phyloP scores from a whole-genome alignment of 2,113 vertebrate species.

The Perognathus longimembris region DNA sequence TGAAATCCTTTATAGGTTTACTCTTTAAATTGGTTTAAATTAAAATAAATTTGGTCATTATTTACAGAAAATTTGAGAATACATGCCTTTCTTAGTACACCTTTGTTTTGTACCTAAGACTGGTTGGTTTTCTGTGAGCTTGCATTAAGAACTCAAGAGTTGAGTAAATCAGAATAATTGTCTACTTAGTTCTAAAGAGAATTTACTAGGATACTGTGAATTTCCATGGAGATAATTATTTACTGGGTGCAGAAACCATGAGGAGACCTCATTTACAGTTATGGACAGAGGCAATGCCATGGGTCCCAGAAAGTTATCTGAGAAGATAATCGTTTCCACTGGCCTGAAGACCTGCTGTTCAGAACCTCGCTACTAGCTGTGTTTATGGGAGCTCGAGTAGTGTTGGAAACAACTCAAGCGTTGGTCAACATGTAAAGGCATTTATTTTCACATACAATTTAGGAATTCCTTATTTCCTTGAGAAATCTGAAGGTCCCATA shows the following conservation, averaged over 20 bases:
- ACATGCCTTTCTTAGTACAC: neutral
- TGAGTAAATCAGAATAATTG: neutral
- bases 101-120: neutral
- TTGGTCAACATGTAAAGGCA: neutral
- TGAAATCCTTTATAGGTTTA: neutral
- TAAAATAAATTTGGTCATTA: neutral
- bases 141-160: constrained; percentile 1
- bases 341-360: neutral
- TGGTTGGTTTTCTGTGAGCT: neutral
- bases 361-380: neutral
- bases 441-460: neutral
- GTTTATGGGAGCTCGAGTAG: neutral
- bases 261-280: neutral
- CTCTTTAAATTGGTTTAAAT: neutral
- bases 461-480: neutral
- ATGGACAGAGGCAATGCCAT: neutral
- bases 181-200: neutral
- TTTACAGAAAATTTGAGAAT: neutral
- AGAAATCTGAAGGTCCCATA: neutral
- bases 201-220: neutral
- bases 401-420: neutral
- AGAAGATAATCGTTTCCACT: neutral
- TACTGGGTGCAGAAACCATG: neutral
- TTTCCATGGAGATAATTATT: neutral
- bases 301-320: neutral